Evolutionary conservation across 2,797 vertebrate species (phyloP).

Genomic region (Chelmon rostratus): DNA sequence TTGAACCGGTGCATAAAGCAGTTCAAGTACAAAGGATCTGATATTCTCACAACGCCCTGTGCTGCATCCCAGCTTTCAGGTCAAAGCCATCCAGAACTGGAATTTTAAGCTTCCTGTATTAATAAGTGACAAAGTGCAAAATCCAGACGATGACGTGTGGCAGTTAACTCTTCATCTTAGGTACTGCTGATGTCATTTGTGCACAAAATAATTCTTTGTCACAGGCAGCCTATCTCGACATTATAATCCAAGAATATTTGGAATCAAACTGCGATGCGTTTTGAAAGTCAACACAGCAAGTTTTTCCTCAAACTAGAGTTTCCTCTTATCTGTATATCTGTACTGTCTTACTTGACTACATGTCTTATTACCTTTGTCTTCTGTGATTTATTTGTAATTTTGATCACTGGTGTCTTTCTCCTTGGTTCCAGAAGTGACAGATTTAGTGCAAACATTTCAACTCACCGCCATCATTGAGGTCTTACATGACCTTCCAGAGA

Average conservation of each 20-base stretch:
- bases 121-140: conserved; percentile 44
- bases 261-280: no score
- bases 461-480: no score
- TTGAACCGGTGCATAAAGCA: conserved; percentile 9
- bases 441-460: no score
- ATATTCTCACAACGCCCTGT: conserved; percentile 22
- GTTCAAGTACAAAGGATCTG: background rate
- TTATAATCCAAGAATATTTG: conserved; percentile 31
- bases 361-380: no score
- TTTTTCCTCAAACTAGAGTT: no score
- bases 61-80: background rate
- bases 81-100: conserved; percentile 39
- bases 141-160: conserved; percentile 31
- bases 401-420: no score
- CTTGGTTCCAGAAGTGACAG: no score
- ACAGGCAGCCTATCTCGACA: conserved; percentile 21
- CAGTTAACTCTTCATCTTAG: conserved; percentile 6
- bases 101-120: conserved; percentile 28
- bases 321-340: no score
- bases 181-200: conserved; percentile 51
- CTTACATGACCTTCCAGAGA: no score
- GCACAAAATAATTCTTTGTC: conserved; percentile 12
- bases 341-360: no score
- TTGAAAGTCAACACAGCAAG: no score
- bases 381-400: no score